Percentiles rank a stretch among this genome's conserved stretches.
Conservation (phyloP, 2,888 invertebrate species). For the Octonoba sinensis region DNA sequence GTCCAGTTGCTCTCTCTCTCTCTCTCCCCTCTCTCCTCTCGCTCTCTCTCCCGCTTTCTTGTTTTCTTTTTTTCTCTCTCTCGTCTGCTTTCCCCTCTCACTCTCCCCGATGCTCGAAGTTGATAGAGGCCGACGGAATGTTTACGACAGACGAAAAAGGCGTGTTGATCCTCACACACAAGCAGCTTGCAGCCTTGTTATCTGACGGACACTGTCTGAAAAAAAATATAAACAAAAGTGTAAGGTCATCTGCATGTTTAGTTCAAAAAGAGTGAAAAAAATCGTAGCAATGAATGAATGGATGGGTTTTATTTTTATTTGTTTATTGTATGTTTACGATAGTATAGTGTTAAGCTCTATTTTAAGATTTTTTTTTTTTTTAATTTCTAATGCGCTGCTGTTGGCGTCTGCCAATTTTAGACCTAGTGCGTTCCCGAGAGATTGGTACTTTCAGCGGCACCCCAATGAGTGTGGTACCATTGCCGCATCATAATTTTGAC, state of each 20-base stretch:
- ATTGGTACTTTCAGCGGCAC: too few relatives aligned
- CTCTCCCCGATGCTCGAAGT: slow-evolving; percentile 17
- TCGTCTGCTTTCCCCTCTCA: slow-evolving; percentile 1
- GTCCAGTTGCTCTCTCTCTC: slow-evolving; percentile 26
- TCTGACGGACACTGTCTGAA: not conserved
- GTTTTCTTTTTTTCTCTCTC: slow-evolving; percentile 3
- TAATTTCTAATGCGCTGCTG: too few relatives aligned
- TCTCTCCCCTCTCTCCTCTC: slow-evolving; percentile 4
- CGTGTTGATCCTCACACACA: slow-evolving; percentile 18
- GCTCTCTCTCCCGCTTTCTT: slow-evolving; percentile 10
- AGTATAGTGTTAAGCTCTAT: too few relatives aligned
- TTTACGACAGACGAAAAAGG: slow-evolving; percentile 17
- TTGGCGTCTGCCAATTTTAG: too few relatives aligned
- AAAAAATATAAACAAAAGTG: not conserved
- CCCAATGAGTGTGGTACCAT: too few relatives aligned
- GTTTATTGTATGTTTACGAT: too few relatives aligned
- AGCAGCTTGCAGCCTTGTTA: not conserved
- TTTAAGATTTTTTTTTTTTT: too few relatives aligned
- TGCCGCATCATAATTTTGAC: too few relatives aligned
- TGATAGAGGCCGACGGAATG: slow-evolving; percentile 17
- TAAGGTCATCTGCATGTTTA: too few relatives aligned
- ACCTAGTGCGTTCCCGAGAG: too few relatives aligned
- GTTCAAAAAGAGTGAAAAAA: not conserved
- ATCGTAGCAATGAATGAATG: slow-evolving; percentile 5
- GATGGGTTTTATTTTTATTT: not conserved